Evolutionary conservation across 2,888 invertebrate species (phyloP), one percentile per base, ranked within the genome.

Genomic region (Caenorhabditis afra): DNA sequence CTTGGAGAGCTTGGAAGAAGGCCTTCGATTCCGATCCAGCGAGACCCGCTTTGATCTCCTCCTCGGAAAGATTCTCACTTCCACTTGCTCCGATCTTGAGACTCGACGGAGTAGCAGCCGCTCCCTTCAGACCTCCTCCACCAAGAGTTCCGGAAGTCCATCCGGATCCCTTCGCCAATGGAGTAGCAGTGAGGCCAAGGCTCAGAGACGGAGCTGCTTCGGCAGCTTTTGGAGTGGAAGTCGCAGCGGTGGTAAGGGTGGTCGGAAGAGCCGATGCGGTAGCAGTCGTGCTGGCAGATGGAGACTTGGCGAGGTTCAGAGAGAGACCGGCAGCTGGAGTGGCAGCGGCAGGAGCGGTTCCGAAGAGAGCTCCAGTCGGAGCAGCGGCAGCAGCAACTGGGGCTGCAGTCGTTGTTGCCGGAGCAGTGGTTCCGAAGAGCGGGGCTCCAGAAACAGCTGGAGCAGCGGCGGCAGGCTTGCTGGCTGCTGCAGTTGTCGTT

Each of bases 11-110:
- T 18, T 52, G 66, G 59, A 80, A 70, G 47, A 75, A 80, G 3
- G 71, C 62, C 39, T 80, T 80, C 12, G 44, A 44, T 16, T 80
- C 80, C 44, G 22, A 66, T 58, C 75, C 75, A 14, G 70, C 66
- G 1, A 80, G 61, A 20, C 71, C 80, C 11, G 80, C 80, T 45
- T 67, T 70, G 47, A 80, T 80, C 29, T 80, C 80, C 52, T 75
- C 75, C 35, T 80, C 80, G 4, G 80, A 75, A 8, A 76, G 65
- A 4, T 50, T 57, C 7, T 76, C 80, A 29, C 62, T 71, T 67
- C 75, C 80, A 61, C 70, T 65, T 4, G 74, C 58, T 52, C 74
- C 79, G n/a, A 79, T 65, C 67, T 79, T 79, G 29, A 79, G 49
- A 16, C 18, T 47, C 3, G 62, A 14, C 16, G 50, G 49, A 10